Base-by-base conservation (phyloP, 2,888 invertebrate genomes). In the Heterodera filipjevi region DNA sequence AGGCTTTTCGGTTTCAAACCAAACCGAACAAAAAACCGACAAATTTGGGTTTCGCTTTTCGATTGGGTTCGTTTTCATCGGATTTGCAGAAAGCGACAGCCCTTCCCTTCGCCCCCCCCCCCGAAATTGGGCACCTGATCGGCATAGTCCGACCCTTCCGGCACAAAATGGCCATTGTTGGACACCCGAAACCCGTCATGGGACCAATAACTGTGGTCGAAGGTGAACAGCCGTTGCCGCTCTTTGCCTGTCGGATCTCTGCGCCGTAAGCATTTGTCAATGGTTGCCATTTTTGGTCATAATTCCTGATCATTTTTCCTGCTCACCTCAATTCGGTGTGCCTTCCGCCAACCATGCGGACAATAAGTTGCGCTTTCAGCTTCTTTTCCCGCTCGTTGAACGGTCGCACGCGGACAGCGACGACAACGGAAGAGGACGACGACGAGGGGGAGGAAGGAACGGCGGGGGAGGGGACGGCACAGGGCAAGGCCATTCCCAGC, bases 141-240 rank as follows among this genome's bases (percentile, higher is more conserved):
- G 59, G 90, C 90, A 84, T 91, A 92, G 81, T 89, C 78, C 27
- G 90, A 90, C 8, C 33, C 59, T 0, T 89, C 79, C 0, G 90
- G 86, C 53, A 82, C 80, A n/a, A 88, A 89, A 83, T 90, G 91
- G 2, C 92, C 92, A 83, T 90, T 89, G 5, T 89, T 87, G 64
- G 84, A 80, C 77, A 90, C 90, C 66, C 90, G 90, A 84, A 86
- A 91, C 2, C 92, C 92, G 84, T 92, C 92, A 86, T 91, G 91
- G 39, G 92, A 92, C 92, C 92, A 92, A 85, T 92, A 92, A 81
- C 91, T 91, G 87, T 90, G 90, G 87, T 92, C 92, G 86, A 91
- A 92, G 1, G 91, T 89, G 86, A 92, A 92, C 80, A 89, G 89
- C 80, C 90, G 90, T 35, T 89, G 87, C 22, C 90, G 90, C 27